Evolutionary conservation across 2,888 invertebrate species (phyloP).

Genomic region (Amphipoea lucens): DNA sequence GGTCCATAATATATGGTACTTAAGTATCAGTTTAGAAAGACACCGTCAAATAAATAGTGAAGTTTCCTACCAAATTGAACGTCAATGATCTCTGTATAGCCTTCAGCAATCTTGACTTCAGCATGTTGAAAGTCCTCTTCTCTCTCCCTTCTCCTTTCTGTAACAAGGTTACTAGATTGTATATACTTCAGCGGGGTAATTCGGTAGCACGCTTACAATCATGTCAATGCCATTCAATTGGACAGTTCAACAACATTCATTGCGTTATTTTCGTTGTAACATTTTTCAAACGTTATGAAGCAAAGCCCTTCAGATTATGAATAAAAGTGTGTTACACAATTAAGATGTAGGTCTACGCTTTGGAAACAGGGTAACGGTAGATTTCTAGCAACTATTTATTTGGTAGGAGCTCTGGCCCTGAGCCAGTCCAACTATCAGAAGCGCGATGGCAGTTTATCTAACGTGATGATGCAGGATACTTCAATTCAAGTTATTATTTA

Average conservation of each 20-base stretch:
- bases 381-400: too few relatives aligned
- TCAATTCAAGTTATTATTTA: neutral
- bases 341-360: too few relatives aligned
- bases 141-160: slow-evolving; percentile 1
- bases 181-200: neutral
- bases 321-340: too few relatives aligned
- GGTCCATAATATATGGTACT: neutral
- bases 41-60: too few relatives aligned
- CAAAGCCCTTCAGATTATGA: neutral
- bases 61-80: slow-evolving; percentile 16
- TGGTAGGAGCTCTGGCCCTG: too few relatives aligned
- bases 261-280: too few relatives aligned
- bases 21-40: neutral
- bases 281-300: neutral
- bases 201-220: neutral
- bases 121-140: slow-evolving; percentile 15
- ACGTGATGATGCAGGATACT: neutral
- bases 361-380: neutral
- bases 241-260: too few relatives aligned
- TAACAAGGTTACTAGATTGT: neutral
- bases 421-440: neutral
- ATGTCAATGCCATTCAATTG: too few relatives aligned
- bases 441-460: neutral
- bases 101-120: neutral
- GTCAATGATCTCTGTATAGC: neutral